Percentiles rank a stretch among this genome's conserved stretches.
These are phyloP conservation scores for Petrosia ficiformis DNA, from an alignment of 37 sponge, comb jelly and placozoan species.

Conservation along the genomic window DNA sequence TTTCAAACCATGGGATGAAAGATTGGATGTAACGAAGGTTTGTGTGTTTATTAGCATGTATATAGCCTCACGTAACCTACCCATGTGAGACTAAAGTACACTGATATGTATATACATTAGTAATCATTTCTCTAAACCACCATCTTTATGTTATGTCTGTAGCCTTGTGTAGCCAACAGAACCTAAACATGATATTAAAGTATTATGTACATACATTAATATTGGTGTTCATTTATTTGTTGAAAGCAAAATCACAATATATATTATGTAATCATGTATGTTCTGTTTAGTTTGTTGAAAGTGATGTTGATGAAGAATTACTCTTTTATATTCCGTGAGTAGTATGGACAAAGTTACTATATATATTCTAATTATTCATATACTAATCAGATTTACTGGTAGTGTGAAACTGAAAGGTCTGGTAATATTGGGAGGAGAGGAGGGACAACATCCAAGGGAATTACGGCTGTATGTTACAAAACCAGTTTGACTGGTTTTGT, in stretches of 20 bases:
- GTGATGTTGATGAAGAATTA: conserved; percentile 95
- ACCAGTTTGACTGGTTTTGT: not conserved
- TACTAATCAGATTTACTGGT: conserved; percentile 94
- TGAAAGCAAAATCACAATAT: too few species aligned
- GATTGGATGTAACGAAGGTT: conserved; percentile 76
- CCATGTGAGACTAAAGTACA: too few species aligned
- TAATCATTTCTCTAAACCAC: too few species aligned
- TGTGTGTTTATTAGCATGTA: not conserved
- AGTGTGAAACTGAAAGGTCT: conserved; percentile 92
- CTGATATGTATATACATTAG: too few species aligned
- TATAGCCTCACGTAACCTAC: too few species aligned
- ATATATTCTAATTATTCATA: too few species aligned
- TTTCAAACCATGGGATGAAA: conserved; percentile 94
- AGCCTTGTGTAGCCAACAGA: too few species aligned
- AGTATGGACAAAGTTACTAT: too few species aligned
- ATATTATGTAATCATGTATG: not conserved
- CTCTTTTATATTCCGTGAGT: conserved; percentile 91
- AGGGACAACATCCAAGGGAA: conserved; percentile 74
- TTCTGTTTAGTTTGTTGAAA: conserved; percentile 85
- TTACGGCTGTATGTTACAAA: conserved; percentile 80
- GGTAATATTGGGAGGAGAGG: conserved; percentile 84
- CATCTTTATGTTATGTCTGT: too few species aligned
- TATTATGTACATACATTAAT: too few species aligned
- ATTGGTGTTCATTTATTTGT: too few species aligned
- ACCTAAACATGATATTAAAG: too few species aligned